Evolutionary conservation across 1,140 invertebrate genomes (phyloP), one percentile per base, ranked within the genome.

Genomic region (Drosophila rufa): DNA sequence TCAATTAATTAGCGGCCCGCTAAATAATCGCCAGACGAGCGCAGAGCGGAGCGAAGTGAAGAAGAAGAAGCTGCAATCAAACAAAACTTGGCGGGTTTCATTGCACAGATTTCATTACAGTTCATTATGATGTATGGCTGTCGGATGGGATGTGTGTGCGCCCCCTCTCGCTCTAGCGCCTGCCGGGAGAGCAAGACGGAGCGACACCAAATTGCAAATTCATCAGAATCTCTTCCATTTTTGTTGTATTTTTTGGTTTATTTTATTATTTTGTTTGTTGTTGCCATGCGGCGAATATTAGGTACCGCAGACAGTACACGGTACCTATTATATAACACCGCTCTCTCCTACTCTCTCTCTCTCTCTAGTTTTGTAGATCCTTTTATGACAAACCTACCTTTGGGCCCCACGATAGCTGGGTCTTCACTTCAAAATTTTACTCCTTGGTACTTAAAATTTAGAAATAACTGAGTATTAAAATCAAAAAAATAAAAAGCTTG

Each of bases 1-100:
- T 76, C 71, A 76, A 85, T 85, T 89, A 79, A 89, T 90, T 89
- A 89, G 85, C 85, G 53, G 64, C 22, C 65, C 55, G 85, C 85
- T 85, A 89, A 89, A 67, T 75, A 69, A 77, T 67, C 60, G 62
- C 64, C 75, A 90, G 84, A 89, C 84, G 71, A 69, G 51, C 50
- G 50, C 33, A 14, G 33, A 22, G 33, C 33, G 17, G 7, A 38
- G 33, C 15, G 48, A 1, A 47, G 43, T 11, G 50, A 19, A 55
- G 50, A 40, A 55, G 50, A 40, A 40, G 61, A 74, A 36, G 67
- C 50, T 69, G 81, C 70, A 90, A 90, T 90, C 81, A 89, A 68
- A 70, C 62, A 75, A 79, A 89, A 90, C 85, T 89, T 89, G 73
- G 81, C 85, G 81, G 85, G 85, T 85, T 89, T 90, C 79, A 90